Base-by-base conservation (phyloP, 1,140 invertebrate genomes). In the Papilio helenus region DNA sequence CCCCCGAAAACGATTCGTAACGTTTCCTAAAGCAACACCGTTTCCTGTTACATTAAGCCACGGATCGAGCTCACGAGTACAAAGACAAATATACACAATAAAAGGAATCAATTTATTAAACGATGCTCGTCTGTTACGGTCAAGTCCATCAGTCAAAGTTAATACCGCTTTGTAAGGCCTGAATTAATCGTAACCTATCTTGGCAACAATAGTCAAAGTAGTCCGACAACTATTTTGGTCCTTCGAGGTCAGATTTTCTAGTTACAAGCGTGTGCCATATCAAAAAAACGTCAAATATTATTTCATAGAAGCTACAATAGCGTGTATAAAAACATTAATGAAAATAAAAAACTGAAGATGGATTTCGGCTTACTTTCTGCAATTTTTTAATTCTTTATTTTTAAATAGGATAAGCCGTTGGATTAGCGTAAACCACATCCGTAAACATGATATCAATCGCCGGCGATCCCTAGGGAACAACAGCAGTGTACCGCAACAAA, bases 1-100 rank as follows among this genome's bases (percentile, higher is more conserved):
- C 90, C 91, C 88, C 88, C 87, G 61, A 68, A 84, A 91, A 89
- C 87, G 84, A 84, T 90, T 92, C 85, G 83, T 88, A 89, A 88
- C 88, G 88, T 92, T 93, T 88, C 90, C 90, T 87, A 92, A 92
- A 94, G 91, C 90, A 90, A 92, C 90, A 88, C 86, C 84, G 86
- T 85, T 90, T 92, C 88, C 92, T 92, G 90, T 82, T 82, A 86
- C 85, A 83, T 86, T 92, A 90, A 82, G 79, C 77, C 81, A 84
- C 81, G 68, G 79, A 85, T 81, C 86, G 88, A 85, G 88, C 85
- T 85, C 83, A 86, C 85, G 82, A 84, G 78, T 80, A 80, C 79
- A 83, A 71, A 58, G 76, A 80, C 74, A 83, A 77, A n/a, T n/a
- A 71, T 65, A 51, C 39, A 44, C 65, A 79, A 49, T 34, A 20